Evolutionary conservation across 2,888 invertebrate species (phyloP), one percentile per base, ranked within the genome.

Genomic region (Unio delphinus): DNA sequence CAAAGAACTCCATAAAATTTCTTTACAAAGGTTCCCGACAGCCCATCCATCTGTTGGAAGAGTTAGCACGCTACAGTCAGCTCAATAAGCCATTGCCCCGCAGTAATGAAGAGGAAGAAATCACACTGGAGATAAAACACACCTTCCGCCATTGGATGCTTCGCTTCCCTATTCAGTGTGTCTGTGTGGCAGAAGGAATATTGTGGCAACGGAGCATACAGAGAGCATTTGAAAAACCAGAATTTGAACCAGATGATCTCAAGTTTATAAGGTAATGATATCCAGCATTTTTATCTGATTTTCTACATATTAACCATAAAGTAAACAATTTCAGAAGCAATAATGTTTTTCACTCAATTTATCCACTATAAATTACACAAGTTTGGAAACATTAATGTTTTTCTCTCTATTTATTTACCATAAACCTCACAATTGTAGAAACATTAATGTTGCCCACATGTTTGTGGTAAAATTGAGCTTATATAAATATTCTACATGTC

Each of bases 161-260:
- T 60, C 79, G 86, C 57, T 89, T 87, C 78, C 89, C 89, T 8
- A 80, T 80, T 15, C 88, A 89, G 77, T 87, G 86, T 79, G 86
- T 89, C 23, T 75, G 84, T 54, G 81, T 84, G 5, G 79, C 89
- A 1, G 88, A 89, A 69, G 85, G 84, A 15, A 82, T 89, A 18
- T 77, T 88, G 61, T 89, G 88, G 87, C 85, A 85, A 65, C 69
- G 85, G 30, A 68, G 69, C n/a, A 82, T 88, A 63, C 76, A 76
- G 60, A 72, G 76, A 45, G 73, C 74, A 20, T 79, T 89, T 20
- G 85, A 86, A 66, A 85, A 80, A 64, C 72, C 75, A 17, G 75
- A 77, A 56, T 61, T 71, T 30, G 83, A 86, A 54, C 57, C 68
- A 23, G 82, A 85, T 18, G 85, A 85, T 34, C 72, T 89, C 34